Evolutionary conservation across 2,113 vertebrate species (phyloP), one percentile per base, ranked within the genome.

Genomic region (Synchiropus splendidus): DNA sequence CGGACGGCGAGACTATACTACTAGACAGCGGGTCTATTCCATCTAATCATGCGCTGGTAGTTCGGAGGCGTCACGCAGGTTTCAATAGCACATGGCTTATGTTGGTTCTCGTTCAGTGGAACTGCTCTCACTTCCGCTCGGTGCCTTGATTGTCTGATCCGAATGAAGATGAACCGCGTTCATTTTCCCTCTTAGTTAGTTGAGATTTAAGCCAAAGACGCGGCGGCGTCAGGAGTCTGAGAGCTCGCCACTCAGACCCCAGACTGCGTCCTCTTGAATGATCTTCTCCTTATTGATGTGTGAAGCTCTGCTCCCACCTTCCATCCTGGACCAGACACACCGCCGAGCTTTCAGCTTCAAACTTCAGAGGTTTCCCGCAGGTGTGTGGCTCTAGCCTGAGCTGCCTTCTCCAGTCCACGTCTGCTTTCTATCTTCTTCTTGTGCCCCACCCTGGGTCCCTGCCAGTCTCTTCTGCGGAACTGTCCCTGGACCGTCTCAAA

Each of bases 131-230:
- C 77, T 83, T 78, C 81, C 70, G 67, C 61, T 72, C 62, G 73
- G 57, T 67, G 68, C 67, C 77, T 74, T 70, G 48, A 67, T 78
- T 80, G 81, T 81, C 81, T 76, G 78, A 73, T 75, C 39, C 66
- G 80, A 82, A 83, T 83, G 83, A 83, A 83, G 83, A 85, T 74
- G 75, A 81, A 83, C 80, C 63, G 45, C 78, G 77, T 80, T 81
- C 60, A 72, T 82, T 77, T 80, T 75, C 65, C 72, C 74, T 77
- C 74, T 72, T 83, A 82, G 83, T 85, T 83, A 83, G 62, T 76
- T 75, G 75, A 79, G 76, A 80, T 83, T 85, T 83, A 82, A 78
- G 43, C 31, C 70, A 70, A 78, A 79, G 79, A 72, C 77, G 75
- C 74, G 67, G 72, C 48, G 64, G 68, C 66, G 67, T 75, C 73